Evolutionary conservation across 2,797 vertebrate species (phyloP).

Genomic region (Hylomyscus alleni): DNA sequence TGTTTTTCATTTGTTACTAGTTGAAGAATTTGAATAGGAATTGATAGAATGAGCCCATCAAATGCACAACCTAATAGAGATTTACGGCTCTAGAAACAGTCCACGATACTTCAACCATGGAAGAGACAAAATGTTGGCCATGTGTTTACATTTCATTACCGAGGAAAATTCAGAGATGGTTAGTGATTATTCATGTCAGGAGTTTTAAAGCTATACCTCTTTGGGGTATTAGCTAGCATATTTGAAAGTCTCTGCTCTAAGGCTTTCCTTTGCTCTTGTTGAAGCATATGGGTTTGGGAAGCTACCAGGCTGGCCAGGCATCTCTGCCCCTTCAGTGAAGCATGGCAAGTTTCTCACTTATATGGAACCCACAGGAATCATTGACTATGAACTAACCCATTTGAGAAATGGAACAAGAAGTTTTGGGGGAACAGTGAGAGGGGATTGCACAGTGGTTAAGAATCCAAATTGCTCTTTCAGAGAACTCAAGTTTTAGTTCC

Average conservation of each 20-base stretch:
- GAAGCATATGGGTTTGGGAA: accelerated
- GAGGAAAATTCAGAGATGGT: slow-evolving; percentile 55
- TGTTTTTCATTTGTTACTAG: slow-evolving; percentile 79
- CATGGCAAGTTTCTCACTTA: neutral
- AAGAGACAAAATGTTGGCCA: neutral
- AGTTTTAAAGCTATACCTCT: slow-evolving; percentile 38
- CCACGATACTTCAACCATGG: neutral
- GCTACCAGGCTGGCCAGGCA: neutral
- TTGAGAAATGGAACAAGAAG: neutral
- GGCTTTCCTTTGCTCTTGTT: neutral
- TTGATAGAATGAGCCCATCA: slow-evolving; percentile 73
- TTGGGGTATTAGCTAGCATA: neutral
- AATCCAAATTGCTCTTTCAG: neutral
- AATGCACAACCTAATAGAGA: slow-evolving; percentile 54
- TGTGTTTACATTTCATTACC: slow-evolving; percentile 44
- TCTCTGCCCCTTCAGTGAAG: neutral
- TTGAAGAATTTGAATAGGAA: slow-evolving; percentile 75
- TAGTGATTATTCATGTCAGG: slow-evolving; percentile 16
- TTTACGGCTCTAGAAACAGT: slow-evolving; percentile 57
- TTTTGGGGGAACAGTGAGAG: neutral
- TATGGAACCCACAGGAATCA: neutral
- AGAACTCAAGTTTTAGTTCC: neutral
- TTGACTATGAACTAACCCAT: neutral
- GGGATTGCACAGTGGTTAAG: neutral
- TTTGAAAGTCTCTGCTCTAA: neutral